Evolutionary conservation across 1,140 invertebrate species (phyloP).

Genomic region (Drosophila erecta): DNA sequence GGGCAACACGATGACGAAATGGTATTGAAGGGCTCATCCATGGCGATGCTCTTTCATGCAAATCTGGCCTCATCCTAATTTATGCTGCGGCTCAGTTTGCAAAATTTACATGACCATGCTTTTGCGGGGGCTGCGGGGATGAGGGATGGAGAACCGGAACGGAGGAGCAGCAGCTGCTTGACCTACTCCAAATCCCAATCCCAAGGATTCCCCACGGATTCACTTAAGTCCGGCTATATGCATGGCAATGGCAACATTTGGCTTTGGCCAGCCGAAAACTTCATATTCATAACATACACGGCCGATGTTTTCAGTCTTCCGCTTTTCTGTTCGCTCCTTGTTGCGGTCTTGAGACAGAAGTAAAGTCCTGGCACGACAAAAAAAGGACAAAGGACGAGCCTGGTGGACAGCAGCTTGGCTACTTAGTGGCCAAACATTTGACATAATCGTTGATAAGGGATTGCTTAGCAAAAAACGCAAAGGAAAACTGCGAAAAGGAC

Average conservation of each 20-base stretch:
- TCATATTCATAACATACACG: conserved; percentile 69
- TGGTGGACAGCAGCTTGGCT: conserved; percentile 48
- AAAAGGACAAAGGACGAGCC: conserved; percentile 34
- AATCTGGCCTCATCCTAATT: conserved; percentile 69
- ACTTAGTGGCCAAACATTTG: conserved; percentile 73
- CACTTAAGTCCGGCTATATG: conserved; percentile 74
- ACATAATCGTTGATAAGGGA: conserved; percentile 80
- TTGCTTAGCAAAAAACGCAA: conserved; percentile 31
- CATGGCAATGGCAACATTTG: conserved; percentile 70
- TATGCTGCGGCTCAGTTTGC: conserved; percentile 77
- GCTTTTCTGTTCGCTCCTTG: conserved; percentile 12
- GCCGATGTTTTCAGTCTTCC: conserved; percentile 3
- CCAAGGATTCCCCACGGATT: conserved; percentile 38
- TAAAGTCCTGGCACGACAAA: conserved; percentile 1
- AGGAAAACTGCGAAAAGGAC: conserved; percentile 34
- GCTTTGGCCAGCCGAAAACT: conserved; percentile 34
- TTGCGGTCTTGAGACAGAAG: conserved; percentile 28
- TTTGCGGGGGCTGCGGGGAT: neutral
- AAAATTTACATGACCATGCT: conserved; percentile 60
- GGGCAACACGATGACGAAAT: neutral
- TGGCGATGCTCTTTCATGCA: conserved; percentile 61
- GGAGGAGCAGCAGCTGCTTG: conserved; percentile 55
- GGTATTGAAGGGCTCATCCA: conserved; percentile 20
- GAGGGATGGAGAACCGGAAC: no score
- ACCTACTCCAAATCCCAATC: conserved; percentile 47